These are phyloP conservation scores for Gallinago paraguaiae DNA, from an alignment of 2,113 vertebrate genomes.

Conservation along the genomic window DNA sequence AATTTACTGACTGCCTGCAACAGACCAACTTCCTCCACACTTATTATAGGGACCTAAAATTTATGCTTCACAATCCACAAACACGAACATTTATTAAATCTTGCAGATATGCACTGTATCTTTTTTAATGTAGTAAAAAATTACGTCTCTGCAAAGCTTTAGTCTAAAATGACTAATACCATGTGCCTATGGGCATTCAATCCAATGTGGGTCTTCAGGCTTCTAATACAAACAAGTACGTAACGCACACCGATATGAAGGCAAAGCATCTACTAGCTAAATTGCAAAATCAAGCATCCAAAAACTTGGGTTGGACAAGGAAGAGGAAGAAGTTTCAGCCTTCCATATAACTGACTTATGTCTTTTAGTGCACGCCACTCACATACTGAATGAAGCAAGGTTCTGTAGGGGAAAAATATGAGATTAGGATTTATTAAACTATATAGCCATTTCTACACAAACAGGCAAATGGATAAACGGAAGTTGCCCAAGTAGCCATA, in stretches of 20 bases:
- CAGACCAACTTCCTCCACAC: not conserved
- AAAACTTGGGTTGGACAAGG: not conserved
- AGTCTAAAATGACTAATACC: not conserved
- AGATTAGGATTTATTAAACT: not conserved
- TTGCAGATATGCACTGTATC: too few species aligned
- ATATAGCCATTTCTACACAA: not conserved
- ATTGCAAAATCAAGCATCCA: not conserved
- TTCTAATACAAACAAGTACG: not conserved
- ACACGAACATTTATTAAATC: not conserved
- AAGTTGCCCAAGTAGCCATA: not conserved
- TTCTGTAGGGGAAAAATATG: not conserved
- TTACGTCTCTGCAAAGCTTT: not conserved
- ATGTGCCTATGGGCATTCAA: not conserved
- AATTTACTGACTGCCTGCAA: not conserved
- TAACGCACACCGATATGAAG: not conserved
- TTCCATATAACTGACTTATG: not conserved
- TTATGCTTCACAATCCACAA: not conserved
- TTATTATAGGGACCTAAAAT: not conserved
- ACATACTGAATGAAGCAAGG: not conserved
- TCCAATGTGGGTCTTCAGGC: fast-evolving
- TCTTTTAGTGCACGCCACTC: not conserved
- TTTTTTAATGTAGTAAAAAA: not conserved
- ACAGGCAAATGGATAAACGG: not conserved
- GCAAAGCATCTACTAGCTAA: not conserved
- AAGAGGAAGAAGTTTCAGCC: not conserved